phyloP scores from a whole-genome alignment of 2,113 vertebrate species.

The Pteruthius melanotis region DNA sequence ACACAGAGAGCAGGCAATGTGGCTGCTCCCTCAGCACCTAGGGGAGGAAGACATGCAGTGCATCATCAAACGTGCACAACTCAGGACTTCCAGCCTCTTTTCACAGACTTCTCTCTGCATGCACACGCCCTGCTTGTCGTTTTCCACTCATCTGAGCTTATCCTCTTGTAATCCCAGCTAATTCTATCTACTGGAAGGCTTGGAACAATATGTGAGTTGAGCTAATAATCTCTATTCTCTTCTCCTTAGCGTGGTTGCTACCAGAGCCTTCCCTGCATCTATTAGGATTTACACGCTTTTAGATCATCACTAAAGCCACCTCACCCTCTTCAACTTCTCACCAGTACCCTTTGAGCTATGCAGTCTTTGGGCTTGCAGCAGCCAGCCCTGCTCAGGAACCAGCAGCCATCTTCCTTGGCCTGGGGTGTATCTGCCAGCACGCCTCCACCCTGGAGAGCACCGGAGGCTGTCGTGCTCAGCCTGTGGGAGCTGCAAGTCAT shows the following conservation, averaged over 20 bases:
- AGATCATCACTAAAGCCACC: not conserved
- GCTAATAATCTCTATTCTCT: not conserved
- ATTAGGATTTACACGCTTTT: not conserved
- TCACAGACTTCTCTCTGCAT: not conserved
- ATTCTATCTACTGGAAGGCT: not conserved
- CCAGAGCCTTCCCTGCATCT: not conserved
- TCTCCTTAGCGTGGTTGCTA: not conserved
- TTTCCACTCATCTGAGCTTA: not conserved
- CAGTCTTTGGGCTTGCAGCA: not conserved
- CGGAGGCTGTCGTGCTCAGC: fast-evolving
- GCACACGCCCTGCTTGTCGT: not conserved
- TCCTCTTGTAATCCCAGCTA: not conserved
- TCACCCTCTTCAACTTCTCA: not conserved
- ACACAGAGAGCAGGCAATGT: fast-evolving
- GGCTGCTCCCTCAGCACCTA: not conserved
- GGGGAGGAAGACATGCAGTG: fast-evolving
- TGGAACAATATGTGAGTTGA: not conserved
- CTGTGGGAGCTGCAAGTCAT: not conserved
- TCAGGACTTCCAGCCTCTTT: not conserved
- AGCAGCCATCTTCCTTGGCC: not conserved
- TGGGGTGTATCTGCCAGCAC: fast-evolving
- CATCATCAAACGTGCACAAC: not conserved
- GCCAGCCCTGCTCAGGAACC: not conserved
- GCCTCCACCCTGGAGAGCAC: not conserved
- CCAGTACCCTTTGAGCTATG: fast-evolving